These are phyloP conservation scores for Tachypleus tridentatus DNA, from an alignment of 1,140 invertebrate genomes.

Conservation along the genomic window DNA sequence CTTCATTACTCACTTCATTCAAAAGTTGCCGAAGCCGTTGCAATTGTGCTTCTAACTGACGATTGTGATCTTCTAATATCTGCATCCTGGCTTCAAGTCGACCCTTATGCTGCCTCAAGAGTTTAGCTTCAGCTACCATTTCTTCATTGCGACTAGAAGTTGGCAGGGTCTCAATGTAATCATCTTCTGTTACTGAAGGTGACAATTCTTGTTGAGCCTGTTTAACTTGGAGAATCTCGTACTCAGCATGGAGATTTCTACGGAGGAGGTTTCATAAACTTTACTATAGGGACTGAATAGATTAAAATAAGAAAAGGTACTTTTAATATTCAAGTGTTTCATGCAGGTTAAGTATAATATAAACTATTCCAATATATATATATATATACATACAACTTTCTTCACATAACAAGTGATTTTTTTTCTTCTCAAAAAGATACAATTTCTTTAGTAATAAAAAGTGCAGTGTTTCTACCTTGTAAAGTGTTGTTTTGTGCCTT, in stretches of 20 bases:
- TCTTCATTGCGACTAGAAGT: slow-evolving; percentile 50
- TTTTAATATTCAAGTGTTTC: too few relatives aligned
- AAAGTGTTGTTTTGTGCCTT: too few relatives aligned
- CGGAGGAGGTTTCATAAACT: not conserved
- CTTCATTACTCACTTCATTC: slow-evolving; percentile 52
- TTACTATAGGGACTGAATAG: not conserved
- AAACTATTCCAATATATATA: not conserved
- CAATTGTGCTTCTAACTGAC: slow-evolving; percentile 56
- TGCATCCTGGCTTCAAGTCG: slow-evolving; percentile 90
- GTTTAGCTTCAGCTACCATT: slow-evolving; percentile 83
- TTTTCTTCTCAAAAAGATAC: not conserved
- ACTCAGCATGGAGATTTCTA: slow-evolving; percentile 65
- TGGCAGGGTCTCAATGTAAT: slow-evolving; percentile 8
- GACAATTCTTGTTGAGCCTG: slow-evolving; percentile 17
- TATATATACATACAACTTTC: too few relatives aligned
- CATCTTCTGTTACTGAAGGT: slow-evolving; percentile 13
- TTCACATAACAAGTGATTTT: not conserved
- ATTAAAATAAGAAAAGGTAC: too few relatives aligned
- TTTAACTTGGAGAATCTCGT: slow-evolving; percentile 51
- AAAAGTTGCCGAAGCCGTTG: slow-evolving; percentile 58
- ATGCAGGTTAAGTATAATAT: too few relatives aligned
- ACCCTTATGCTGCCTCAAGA: slow-evolving; percentile 86
- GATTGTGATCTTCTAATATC: slow-evolving; percentile 92
- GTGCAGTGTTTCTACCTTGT: too few relatives aligned
- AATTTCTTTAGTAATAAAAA: too few relatives aligned